Conservation (phyloP, 2,113 vertebrate genomes). For the Burhinus oedicnemus region DNA sequence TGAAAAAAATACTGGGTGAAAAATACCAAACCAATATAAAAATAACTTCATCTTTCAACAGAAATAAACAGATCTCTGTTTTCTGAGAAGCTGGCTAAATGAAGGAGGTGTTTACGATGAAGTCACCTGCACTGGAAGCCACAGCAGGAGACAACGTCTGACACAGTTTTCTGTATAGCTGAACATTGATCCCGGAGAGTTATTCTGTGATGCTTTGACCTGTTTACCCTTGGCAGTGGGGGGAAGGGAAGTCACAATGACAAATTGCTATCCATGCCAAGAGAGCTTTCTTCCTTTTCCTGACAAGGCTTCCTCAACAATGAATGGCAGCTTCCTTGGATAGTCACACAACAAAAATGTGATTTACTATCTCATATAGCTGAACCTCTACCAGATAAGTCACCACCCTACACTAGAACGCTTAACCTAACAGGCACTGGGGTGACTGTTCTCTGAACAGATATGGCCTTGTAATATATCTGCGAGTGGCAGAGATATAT, state of each 20-base stretch:
- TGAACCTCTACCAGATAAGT: slow-evolving; percentile 19
- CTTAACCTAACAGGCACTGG: background rate
- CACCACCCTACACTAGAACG: background rate
- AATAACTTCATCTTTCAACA: background rate
- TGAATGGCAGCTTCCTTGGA: slow-evolving; percentile 77
- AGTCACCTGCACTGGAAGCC: slow-evolving; percentile 53
- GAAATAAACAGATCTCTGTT: background rate
- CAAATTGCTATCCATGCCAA: slow-evolving; percentile 71
- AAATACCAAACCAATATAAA: slow-evolving; percentile 14
- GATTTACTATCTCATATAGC: slow-evolving; percentile 61
- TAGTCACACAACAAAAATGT: slow-evolving; percentile 64
- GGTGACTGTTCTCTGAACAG: background rate
- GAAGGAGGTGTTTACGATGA: slow-evolving; percentile 4
- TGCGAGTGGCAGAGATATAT: background rate
- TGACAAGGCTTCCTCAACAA: slow-evolving; percentile 76
- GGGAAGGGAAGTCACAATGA: slow-evolving; percentile 78
- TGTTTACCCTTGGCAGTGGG: slow-evolving; percentile 65
- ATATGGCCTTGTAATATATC: background rate
- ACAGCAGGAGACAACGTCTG: slow-evolving; percentile 44
- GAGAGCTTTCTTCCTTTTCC: slow-evolving; percentile 79
- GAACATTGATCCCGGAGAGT: slow-evolving; percentile 54
- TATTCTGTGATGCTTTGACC: slow-evolving; percentile 64
- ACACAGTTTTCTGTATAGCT: slow-evolving; percentile 39
- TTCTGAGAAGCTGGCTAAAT: background rate
- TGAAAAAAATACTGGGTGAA: background rate